Conservation (phyloP, 2,113 vertebrate genomes). For the Macaca nemestrina region DNA sequence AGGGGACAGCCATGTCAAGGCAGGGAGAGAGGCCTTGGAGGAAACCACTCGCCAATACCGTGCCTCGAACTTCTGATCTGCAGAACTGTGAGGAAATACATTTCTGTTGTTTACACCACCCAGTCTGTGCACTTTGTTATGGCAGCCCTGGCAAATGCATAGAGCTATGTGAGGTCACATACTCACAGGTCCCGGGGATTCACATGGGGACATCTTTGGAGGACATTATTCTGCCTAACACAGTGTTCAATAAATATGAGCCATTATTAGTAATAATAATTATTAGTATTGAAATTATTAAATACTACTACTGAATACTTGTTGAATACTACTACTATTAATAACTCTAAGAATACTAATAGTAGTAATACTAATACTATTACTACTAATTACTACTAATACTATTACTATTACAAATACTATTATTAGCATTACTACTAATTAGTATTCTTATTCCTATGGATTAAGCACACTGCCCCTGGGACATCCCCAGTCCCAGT, state of each 20-base stretch:
- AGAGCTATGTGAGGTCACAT: rapidly evolving
- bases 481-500: no score
- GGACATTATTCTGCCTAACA: not conserved
- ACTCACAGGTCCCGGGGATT: not conserved
- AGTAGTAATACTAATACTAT: no score
- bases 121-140: not conserved
- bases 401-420: no score
- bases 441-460: no score
- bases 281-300: not conserved
- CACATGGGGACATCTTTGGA: not conserved
- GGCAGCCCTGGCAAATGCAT: rapidly evolving
- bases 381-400: not conserved
- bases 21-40: not conserved
- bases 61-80: not conserved
- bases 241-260: rapidly evolving
- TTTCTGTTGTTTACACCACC: not conserved
- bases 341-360: no score
- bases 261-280: not conserved
- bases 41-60: not conserved
- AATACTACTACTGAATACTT: no score
- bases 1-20: not conserved
- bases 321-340: no score
- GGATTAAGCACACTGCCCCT: not conserved
- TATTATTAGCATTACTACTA: no score
- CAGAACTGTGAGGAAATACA: not conserved